Conservation (phyloP, 2,797 vertebrate species). For the Pangasius macronema region DNA sequence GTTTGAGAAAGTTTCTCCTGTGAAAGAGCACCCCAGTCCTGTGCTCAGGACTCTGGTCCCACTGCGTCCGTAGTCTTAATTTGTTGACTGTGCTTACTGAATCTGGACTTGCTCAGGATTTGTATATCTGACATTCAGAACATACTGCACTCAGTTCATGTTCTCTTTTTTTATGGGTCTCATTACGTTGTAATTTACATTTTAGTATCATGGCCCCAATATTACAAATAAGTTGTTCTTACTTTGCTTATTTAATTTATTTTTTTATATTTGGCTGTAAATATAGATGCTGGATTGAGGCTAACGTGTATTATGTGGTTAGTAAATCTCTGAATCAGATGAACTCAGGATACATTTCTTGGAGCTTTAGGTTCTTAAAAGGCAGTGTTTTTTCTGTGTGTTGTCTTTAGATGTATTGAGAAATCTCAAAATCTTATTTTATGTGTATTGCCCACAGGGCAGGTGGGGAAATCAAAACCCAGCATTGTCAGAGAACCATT, state of each 20-base stretch:
- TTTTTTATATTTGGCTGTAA: slow-evolving; percentile 12
- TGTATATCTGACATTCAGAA: neutral
- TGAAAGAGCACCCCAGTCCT: neutral
- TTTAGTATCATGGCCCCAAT: neutral
- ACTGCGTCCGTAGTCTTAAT: neutral
- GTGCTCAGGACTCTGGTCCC: neutral
- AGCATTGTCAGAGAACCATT: neutral
- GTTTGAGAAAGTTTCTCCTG: neutral
- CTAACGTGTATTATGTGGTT: neutral
- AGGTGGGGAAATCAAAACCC: neutral
- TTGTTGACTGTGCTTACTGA: neutral
- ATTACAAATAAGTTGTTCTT: neutral
- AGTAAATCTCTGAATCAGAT: neutral
- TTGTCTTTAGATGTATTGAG: slow-evolving; percentile 1
- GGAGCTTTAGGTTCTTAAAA: neutral
- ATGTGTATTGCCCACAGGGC: neutral
- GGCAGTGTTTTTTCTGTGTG: neutral
- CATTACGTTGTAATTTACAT: neutral
- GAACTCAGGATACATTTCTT: neutral
- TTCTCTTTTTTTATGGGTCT: neutral
- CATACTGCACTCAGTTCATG: neutral
- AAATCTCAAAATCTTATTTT: slow-evolving; percentile 8
- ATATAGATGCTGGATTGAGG: neutral
- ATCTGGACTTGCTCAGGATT: slow-evolving; percentile 13
- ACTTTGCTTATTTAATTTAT: neutral